Base-by-base conservation (phyloP, 2,888 invertebrate genomes). In the Drosophila subsilvestris region DNA sequence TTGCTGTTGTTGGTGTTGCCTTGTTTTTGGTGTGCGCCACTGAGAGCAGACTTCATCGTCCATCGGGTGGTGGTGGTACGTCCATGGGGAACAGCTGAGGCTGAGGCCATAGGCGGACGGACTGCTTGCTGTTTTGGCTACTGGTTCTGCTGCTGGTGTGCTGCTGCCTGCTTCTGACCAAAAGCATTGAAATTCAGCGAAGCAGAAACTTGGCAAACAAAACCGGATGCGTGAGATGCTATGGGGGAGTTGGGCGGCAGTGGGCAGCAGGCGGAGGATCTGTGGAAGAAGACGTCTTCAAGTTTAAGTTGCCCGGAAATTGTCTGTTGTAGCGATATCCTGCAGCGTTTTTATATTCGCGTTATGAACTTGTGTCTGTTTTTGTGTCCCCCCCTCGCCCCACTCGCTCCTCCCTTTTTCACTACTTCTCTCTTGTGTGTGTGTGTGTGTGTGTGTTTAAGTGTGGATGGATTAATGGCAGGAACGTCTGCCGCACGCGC, bases 261-360 rank as follows among this genome's bases (percentile, higher is more conserved):
- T 14, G 37, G 14, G 14, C 5, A 5, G 14, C 1, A 14, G 14
- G 25, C 59, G 48, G 43, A 61, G 70, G 60, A 56, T 67, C 63
- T 59, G 63, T 56, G 53, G 68, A 57, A 6, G 37, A 37, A 37
- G 14, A 73, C 71, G 78, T 80, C 80, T 89, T 89, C 78, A 80
- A 78, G 80, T 88, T 88, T 79, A 87, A 88, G 85, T 89, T 84
- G 82, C 70, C 86, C 90, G 90, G 90, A 90, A 90, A 90, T 90
- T 90, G 90, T 88, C 85, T 88, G 89, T 87, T 90, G 87, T 90
- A 76, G 90, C 86, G 89, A 90, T 90, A 89, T 88, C 90, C 89
- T 89, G 88, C 90, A 84, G 90, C 80, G 88, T 88, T 87, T 71
- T 88, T 87, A 88, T 86, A 90, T 83, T 77, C 82, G 80, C 89